Evolutionary conservation across 1,140 invertebrate species (phyloP).

Genomic region (Drosophila lacertosa): DNA sequence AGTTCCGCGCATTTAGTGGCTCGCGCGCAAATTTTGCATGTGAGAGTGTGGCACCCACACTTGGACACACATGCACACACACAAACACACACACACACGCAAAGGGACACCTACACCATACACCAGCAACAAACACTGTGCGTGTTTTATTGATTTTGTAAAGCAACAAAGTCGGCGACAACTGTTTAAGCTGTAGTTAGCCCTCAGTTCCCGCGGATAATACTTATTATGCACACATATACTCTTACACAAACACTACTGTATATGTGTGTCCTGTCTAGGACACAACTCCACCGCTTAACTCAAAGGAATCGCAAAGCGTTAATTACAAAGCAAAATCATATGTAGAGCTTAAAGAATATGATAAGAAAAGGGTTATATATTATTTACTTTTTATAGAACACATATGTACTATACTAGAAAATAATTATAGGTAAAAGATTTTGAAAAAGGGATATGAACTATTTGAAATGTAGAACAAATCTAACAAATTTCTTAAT

Average conservation of each 20-base stretch:
- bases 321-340: no score
- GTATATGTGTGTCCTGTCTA: background rate
- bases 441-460: no score
- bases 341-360: no score
- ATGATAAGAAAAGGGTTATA: no score
- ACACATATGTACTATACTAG: no score
- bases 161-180: constrained; percentile 49
- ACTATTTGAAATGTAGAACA: no score
- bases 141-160: constrained; percentile 72
- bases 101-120: background rate
- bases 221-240: background rate
- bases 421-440: no score
- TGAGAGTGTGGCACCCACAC: constrained; percentile 49
- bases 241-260: background rate
- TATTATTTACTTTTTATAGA: no score
- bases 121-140: constrained; percentile 20
- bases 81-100: background rate
- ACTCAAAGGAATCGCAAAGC: no score
- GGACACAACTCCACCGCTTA: no score
- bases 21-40: constrained; percentile 53
- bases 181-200: constrained; percentile 51
- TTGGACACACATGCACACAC: no score
- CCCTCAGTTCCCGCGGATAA: background rate
- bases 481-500: no score
- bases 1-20: constrained; percentile 26